Evolutionary conservation across 2,888 invertebrate genomes (phyloP).

Genomic region (Calephelis perditalis): DNA sequence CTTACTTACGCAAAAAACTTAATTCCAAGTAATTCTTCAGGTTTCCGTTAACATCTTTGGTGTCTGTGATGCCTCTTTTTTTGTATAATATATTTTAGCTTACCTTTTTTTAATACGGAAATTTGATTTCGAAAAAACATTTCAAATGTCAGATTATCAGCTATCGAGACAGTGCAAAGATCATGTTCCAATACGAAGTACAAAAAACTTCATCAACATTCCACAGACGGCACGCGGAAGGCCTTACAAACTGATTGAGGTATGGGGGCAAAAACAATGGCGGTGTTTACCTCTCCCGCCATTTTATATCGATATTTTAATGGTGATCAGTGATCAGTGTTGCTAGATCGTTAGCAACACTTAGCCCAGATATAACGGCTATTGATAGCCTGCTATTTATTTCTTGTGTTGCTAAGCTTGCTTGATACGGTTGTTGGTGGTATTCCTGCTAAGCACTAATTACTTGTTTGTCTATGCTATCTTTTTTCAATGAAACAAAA

Average conservation of each 20-base stretch:
- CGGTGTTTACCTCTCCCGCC: background rate
- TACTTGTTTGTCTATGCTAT: too few species aligned
- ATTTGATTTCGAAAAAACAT: too few species aligned
- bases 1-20: too few species aligned
- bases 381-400: background rate
- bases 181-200: background rate
- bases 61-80: too few species aligned
- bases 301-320: conserved; percentile 2
- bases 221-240: conserved; percentile 10
- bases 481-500: too few species aligned
- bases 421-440: background rate
- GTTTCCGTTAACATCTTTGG: too few species aligned
- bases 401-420: background rate
- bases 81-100: too few species aligned
- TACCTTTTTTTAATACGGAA: too few species aligned
- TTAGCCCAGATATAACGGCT: conserved; percentile 2
- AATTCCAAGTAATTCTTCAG: too few species aligned
- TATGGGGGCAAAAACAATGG: conserved; percentile 9
- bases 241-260: conserved; percentile 12
- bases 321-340: background rate
- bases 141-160: background rate
- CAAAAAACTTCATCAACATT: conserved; percentile 13
- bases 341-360: background rate
- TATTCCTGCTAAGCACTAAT: too few species aligned
- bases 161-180: background rate